Conservation (phyloP, 2,113 vertebrate species). For the Elgaria multicarinata region DNA sequence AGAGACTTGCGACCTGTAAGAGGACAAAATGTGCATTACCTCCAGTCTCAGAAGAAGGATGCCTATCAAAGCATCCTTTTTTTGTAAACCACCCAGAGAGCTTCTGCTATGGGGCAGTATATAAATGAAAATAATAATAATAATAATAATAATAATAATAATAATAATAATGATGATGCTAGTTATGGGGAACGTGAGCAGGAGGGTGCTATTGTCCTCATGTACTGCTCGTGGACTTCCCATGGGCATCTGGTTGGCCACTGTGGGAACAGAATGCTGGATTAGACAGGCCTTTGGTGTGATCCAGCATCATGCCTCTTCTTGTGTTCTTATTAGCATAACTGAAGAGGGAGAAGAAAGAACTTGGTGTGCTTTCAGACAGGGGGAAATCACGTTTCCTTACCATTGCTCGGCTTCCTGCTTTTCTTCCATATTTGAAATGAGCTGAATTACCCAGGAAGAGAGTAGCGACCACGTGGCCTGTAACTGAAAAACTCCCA, state of each 20-base stretch:
- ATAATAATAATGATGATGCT: no score
- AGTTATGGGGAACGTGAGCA: background rate
- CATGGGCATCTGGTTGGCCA: background rate
- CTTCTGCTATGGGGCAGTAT: no score
- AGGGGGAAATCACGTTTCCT: no score
- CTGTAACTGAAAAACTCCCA: no score
- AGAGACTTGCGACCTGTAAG: background rate
- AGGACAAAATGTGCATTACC: background rate
- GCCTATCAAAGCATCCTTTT: background rate
- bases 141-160: no score
- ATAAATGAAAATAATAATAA: no score
- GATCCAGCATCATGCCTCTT: background rate
- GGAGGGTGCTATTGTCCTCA: background rate
- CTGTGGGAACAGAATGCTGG: background rate
- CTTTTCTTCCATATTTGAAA: no score
- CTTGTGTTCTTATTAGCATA: background rate
- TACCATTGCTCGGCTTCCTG: no score
- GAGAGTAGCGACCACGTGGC: no score
- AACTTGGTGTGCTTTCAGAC: no score
- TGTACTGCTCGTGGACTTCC: background rate
- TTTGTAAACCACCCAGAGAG: no score
- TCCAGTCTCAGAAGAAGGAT: background rate
- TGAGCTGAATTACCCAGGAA: no score
- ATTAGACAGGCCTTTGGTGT: background rate
- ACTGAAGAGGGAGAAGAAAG: background rate